Evolutionary conservation across 2,888 invertebrate species (phyloP), one percentile per base, ranked within the genome.

Genomic region (Altica lythri): DNA sequence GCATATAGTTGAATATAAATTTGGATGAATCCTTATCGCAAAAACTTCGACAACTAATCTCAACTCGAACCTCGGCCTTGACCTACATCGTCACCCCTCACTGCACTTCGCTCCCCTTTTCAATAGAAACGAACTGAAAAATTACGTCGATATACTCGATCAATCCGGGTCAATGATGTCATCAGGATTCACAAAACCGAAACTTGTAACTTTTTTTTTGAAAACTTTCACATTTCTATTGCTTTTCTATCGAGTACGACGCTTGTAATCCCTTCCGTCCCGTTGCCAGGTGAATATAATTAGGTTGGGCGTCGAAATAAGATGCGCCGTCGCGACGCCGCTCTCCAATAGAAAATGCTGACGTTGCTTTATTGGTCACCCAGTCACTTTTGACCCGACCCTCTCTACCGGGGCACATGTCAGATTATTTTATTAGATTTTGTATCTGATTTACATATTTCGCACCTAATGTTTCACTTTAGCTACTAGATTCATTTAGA

Each of bases 321-420:
- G 68, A 63, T 70, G 74, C 72, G 72, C 73, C 74, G 73, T 52
- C 52, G 38, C 45, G 37, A 38, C 73, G 73, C 66, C 53, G 50
- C 60, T 63, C 72, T 70, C 76, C 76, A 76, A 75, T 75, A 62
- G 74, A 69, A n/a, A n/a, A 68, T 61, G 66, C 64, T 67, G 66
- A 66, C 68, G 64, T 58, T 61, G 68, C 70, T 69, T 70, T 70
- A 72, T 72, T 72, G 72, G 72, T 72, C 71, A 70, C 65, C 69
- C 69, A 64, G 66, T 66, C 67, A 67, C 66, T 68, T 71, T 66
- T 72, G 72, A 72, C 75, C 68, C 68, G 72, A 72, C 74, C 68
- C 69, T 69, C 68, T 68, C 65, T 64, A 62, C 53, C 57, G 45
- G 32, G 29, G 57, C 57, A 54, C 37, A 47, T 37, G 59, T 68